phyloP scores from a whole-genome alignment of 64 coral and sea anemone genomes.

The Anthopleura sola region DNA sequence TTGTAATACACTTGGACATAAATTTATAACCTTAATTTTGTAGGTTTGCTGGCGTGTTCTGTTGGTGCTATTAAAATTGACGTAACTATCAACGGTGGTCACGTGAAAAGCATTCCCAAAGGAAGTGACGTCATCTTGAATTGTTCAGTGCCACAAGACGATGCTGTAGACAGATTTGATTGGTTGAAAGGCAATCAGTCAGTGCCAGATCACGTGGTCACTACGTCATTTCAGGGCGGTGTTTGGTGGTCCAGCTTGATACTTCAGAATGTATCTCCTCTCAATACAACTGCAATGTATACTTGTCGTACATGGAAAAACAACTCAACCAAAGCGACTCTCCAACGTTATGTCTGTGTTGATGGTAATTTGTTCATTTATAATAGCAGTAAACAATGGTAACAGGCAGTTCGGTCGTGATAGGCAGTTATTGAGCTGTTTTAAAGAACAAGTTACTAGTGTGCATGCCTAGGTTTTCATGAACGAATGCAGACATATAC shows the following conservation, averaged over 20 bases:
- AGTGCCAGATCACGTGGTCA: not conserved
- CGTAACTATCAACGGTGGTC: not conserved
- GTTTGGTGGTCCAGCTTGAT: not conserved
- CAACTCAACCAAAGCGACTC: not conserved
- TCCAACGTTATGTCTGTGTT: not conserved
- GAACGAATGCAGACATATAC: too few relatives aligned
- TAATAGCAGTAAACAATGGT: too few relatives aligned
- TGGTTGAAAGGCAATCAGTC: not conserved
- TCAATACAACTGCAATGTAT: not conserved
- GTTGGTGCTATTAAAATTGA: not conserved
- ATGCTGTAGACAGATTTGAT: not conserved
- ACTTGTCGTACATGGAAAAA: constrained; percentile 14
- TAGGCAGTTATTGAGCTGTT: too few relatives aligned
- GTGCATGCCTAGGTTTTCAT: too few relatives aligned
- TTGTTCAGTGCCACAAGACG: not conserved
- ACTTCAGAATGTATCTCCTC: not conserved
- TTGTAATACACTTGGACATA: too few relatives aligned
- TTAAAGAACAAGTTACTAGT: too few relatives aligned
- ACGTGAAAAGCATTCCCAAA: not conserved
- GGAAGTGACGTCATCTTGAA: constrained; percentile 26
- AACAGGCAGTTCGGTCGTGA: too few relatives aligned
- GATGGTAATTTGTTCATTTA: not conserved
- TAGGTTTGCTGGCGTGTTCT: not conserved
- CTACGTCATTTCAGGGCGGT: not conserved
- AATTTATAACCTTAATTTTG: too few relatives aligned